phyloP scores from a whole-genome alignment of 2,888 invertebrate species.

The Leptopilina syphax region DNA sequence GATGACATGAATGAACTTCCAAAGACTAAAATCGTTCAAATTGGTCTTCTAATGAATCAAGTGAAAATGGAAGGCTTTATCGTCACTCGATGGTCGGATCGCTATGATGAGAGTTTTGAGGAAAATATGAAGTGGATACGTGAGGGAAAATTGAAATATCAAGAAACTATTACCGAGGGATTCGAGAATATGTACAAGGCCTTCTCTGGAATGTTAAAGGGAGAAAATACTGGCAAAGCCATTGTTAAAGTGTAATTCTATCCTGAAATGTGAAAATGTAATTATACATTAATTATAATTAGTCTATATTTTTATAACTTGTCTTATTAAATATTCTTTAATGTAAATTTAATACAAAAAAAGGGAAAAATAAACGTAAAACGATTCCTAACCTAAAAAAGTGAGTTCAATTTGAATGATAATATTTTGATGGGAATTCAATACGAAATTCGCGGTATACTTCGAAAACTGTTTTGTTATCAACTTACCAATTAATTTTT shows the following conservation, averaged over 20 bases:
- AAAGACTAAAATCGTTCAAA: slow-evolving; percentile 79
- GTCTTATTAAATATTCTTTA: too few species aligned
- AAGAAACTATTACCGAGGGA: slow-evolving; percentile 84
- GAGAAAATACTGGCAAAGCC: slow-evolving; percentile 85
- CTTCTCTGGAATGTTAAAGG: slow-evolving; percentile 82
- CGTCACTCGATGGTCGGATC: slow-evolving; percentile 78
- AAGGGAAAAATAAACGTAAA: too few species aligned
- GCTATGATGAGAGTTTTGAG: slow-evolving; percentile 82
- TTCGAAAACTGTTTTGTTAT: too few species aligned
- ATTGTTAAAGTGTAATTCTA: slow-evolving; percentile 79
- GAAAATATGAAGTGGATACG: slow-evolving; percentile 82
- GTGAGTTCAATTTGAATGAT: too few species aligned
- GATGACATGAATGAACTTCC: slow-evolving; percentile 77
- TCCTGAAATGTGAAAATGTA: not conserved
- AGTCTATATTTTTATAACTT: not conserved
- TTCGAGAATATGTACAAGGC: slow-evolving; percentile 87
- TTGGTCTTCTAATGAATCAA: slow-evolving; percentile 79
- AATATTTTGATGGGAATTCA: too few species aligned
- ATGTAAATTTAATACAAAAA: too few species aligned
- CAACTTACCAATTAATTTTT: too few species aligned
- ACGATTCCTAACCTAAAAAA: too few species aligned
- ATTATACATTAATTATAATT: too few species aligned
- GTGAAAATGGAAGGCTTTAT: slow-evolving; percentile 83
- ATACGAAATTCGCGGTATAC: too few species aligned
- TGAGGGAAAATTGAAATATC: slow-evolving; percentile 84